These are phyloP conservation scores for Lasioglossum malachurum DNA, from an alignment of 2,888 invertebrate genomes.

Conservation along the genomic window DNA sequence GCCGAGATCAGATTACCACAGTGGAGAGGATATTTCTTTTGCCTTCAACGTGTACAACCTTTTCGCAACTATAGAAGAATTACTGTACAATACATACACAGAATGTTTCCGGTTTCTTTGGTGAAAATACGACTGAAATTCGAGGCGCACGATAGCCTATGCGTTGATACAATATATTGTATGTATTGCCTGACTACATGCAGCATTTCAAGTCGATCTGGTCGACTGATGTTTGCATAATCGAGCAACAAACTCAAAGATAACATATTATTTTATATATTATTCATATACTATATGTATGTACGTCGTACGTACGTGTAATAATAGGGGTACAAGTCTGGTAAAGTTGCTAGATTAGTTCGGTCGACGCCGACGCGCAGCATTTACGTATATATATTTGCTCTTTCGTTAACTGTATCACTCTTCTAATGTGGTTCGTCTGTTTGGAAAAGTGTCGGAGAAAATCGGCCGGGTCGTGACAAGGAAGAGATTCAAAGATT, in stretches of 20 bases:
- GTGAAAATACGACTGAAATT: neutral
- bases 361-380: neutral
- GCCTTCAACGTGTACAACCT: too few relatives aligned
- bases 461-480: neutral
- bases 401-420: neutral
- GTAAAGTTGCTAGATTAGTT: neutral
- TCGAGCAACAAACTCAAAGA: neutral
- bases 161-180: neutral
- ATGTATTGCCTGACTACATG: neutral
- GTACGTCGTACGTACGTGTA: neutral
- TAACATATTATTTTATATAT: neutral
- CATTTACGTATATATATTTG: neutral
- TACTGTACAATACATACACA: too few relatives aligned
- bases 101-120: neutral
- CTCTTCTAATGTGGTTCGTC: neutral
- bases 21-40: too few relatives aligned
- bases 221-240: neutral
- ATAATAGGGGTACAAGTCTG: neutral
- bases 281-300: neutral
- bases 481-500: neutral
- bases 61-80: too few relatives aligned
- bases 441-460: neutral
- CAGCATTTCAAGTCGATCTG: neutral
- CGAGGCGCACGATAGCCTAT: neutral
- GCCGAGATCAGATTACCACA: too few relatives aligned